Percentiles rank a stretch among this genome's conserved stretches.
Conservation (phyloP, 2,113 vertebrate species). For the Setophaga coronata region DNA sequence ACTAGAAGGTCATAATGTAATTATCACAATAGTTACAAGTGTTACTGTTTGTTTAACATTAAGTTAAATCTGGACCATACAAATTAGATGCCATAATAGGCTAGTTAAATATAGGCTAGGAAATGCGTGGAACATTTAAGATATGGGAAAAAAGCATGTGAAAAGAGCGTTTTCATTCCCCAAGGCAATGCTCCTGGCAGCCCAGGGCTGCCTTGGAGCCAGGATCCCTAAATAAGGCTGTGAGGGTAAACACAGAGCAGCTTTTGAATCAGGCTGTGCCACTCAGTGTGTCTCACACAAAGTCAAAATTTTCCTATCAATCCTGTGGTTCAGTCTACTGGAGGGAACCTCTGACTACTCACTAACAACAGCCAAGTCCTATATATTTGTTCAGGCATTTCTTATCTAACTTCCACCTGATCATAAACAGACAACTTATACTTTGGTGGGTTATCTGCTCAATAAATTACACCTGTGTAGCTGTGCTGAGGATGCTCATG, state of each 20-base stretch:
- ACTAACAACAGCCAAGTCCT: not conserved
- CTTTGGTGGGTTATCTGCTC: rapidly evolving
- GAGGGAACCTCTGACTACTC: not conserved
- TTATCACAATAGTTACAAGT: not conserved
- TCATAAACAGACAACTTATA: not conserved
- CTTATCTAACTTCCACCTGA: not conserved
- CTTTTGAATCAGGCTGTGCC: not conserved
- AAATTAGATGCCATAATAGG: not conserved
- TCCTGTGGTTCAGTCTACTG: not conserved
- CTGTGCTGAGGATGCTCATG: not conserved
- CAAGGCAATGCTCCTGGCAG: constrained; percentile 20
- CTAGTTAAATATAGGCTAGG: constrained; percentile 39
- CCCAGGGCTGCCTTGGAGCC: not conserved
- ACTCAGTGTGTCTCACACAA: not conserved
- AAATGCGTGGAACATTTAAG: not conserved
- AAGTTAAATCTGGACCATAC: not conserved
- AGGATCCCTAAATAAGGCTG: constrained; percentile 27
- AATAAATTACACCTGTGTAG: not conserved
- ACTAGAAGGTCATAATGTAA: not conserved
- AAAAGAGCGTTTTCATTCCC: constrained; percentile 4
- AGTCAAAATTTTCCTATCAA: not conserved
- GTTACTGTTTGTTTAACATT: not conserved
- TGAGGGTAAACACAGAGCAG: not conserved
- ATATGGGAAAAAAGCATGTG: constrained; percentile 29
- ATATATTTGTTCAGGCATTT: not conserved